Evolutionary conservation across 2,888 invertebrate genomes (phyloP).

Genomic region (Caenorhabditis zanzibari): DNA sequence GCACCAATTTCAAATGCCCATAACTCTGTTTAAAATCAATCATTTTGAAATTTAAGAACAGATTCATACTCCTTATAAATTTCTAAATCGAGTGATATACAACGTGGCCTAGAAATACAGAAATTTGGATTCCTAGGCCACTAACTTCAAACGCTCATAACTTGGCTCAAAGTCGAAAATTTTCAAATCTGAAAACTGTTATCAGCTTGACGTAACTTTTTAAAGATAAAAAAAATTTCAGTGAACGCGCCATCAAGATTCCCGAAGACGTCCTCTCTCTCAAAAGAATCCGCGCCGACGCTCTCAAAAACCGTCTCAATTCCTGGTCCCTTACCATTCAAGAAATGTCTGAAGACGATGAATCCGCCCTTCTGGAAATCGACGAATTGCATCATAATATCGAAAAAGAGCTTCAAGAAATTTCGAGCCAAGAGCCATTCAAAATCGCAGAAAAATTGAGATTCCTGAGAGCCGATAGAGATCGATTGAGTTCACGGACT

Average conservation of each 20-base stretch:
- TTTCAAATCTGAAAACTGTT: too few species aligned
- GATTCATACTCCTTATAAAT: not conserved
- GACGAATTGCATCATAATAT: constrained; percentile 74
- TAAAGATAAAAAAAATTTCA: too few species aligned
- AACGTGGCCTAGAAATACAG: not conserved
- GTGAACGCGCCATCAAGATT: constrained; percentile 69
- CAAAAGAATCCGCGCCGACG: constrained; percentile 69
- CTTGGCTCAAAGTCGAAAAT: constrained; percentile 6
- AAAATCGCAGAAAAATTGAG: constrained; percentile 68
- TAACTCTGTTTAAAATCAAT: too few species aligned
- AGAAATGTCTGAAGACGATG: constrained; percentile 77
- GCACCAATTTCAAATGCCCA: too few species aligned
- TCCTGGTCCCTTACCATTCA: constrained; percentile 71
- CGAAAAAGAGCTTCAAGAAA: constrained; percentile 50
- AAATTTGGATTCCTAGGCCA: not conserved
- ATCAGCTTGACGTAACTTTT: too few species aligned
- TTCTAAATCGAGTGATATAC: too few species aligned
- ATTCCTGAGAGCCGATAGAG: constrained; percentile 72
- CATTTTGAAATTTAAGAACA: too few species aligned
- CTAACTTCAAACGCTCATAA: not conserved
- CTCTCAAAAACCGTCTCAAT: constrained; percentile 72
- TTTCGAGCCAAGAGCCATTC: constrained; percentile 45
- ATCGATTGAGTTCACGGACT: constrained; percentile 70
- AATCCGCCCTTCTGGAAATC: constrained; percentile 72
- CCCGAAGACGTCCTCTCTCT: constrained; percentile 61